Base-by-base conservation (phyloP, 2,113 vertebrate genomes). In the Mionectes macconnelli region DNA sequence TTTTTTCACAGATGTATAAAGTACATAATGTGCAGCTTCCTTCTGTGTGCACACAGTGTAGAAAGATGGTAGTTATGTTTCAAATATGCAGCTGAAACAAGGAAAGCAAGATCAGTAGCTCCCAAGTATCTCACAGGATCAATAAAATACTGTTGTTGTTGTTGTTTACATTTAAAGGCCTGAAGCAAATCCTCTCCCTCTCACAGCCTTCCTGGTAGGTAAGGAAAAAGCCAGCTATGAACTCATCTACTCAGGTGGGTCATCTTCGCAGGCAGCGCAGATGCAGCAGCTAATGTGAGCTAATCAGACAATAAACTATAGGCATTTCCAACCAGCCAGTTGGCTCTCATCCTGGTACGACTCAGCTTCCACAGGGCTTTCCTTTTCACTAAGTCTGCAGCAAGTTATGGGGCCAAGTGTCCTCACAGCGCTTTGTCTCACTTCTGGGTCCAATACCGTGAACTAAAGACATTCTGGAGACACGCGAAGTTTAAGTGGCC, bases 21-120 rank as follows among this genome's bases (percentile, higher is more conserved):
- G 31, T 18, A 67, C 0, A 0, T 42, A 42, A 70, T 18, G 14
- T 57, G 7, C n/a, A n/a, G n/a, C n/a, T n/a, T n/a, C n/a, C n/a
- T n/a, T n/a, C n/a, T n/a, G n/a, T n/a, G n/a, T n/a, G n/a, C n/a
- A n/a, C n/a, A n/a, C n/a, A n/a, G n/a, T n/a, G n/a, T n/a, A n/a
- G n/a, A n/a, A n/a, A n/a, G n/a, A n/a, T n/a, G n/a, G n/a, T n/a
- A n/a, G n/a, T n/a, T n/a, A n/a, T n/a, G n/a, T n/a, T n/a, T n/a
- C 16, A 55, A 30, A 55, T 30, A 72, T 2, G 11, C 56, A 74
- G 35, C 0, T 69, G 31, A 45, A 63, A 55, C 87, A 64, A n/a
- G 12, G 5, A 78, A 91, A 67, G 56, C 39, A 82, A 91, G 17
- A 69, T 50, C 35, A 39, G 33, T 49, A 35, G 27, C 40, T 87